Evolutionary conservation across 2,797 vertebrate species (phyloP).

Genomic region (Simalia tracyae): DNA sequence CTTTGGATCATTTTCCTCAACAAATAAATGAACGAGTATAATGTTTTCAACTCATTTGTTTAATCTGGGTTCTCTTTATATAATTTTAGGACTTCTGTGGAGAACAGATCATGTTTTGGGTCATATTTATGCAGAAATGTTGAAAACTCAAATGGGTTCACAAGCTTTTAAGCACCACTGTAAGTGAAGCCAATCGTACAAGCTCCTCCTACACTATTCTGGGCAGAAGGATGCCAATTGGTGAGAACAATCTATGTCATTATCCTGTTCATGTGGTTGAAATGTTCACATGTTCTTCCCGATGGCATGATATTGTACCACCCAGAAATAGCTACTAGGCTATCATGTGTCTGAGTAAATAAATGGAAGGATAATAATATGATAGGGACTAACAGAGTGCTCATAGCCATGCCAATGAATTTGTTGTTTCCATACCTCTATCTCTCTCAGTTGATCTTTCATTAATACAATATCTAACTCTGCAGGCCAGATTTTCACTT

Average conservation of each 20-base stretch:
- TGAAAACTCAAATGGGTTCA: background rate
- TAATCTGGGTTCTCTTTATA: background rate
- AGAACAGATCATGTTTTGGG: background rate
- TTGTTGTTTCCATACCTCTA: conserved; percentile 80
- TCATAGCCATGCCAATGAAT: background rate
- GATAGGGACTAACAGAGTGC: background rate
- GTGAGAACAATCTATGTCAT: background rate
- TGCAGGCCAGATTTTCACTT: conserved; percentile 78
- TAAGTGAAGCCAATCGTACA: background rate
- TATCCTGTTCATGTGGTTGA: background rate
- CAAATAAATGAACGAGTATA: background rate
- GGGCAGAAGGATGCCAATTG: background rate
- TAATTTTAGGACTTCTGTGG: background rate
- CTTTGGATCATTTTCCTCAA: background rate
- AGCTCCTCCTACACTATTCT: background rate
- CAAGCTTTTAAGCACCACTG: background rate
- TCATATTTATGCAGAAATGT: background rate
- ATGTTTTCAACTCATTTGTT: background rate
- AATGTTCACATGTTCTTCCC: background rate
- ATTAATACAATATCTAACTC: conserved; percentile 78
- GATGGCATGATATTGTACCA: background rate
- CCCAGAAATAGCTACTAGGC: background rate
- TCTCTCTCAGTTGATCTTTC: conserved; percentile 82
- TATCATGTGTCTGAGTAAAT: background rate
- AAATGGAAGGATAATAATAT: background rate